These are phyloP conservation scores for Procapra przewalskii DNA, from an alignment of 2,113 vertebrate species.

Conservation along the genomic window DNA sequence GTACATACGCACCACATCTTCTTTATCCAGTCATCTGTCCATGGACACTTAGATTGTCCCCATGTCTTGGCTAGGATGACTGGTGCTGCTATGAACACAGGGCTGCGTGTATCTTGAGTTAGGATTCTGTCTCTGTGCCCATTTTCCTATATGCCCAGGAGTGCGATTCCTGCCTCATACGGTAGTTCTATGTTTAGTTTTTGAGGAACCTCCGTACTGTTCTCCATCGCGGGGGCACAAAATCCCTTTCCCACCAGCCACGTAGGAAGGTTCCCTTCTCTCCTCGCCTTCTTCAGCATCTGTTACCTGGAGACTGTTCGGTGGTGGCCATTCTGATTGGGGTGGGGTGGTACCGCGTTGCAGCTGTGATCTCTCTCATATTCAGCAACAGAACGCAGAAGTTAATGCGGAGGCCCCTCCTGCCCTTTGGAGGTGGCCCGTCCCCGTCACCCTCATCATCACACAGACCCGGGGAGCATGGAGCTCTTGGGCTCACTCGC, in stretches of 20 bases:
- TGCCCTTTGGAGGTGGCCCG: background rate
- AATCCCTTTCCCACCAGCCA: background rate
- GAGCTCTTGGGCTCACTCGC: background rate
- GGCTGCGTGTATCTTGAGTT: background rate
- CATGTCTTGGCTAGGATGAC: background rate
- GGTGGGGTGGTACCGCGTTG: background rate
- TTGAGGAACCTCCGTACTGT: background rate
- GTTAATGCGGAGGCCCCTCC: background rate
- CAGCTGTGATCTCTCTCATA: background rate
- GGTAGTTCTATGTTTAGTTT: background rate
- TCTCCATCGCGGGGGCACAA: background rate
- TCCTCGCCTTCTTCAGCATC: background rate
- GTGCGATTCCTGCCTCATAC: background rate
- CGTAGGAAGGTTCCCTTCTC: background rate
- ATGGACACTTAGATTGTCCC: background rate
- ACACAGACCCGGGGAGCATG: background rate
- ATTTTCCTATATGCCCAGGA: background rate
- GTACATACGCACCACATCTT: rapidly evolving
- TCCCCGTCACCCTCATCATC: background rate
- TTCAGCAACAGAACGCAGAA: background rate
- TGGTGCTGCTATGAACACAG: rapidly evolving
- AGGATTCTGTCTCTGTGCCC: background rate
- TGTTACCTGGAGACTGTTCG: background rate
- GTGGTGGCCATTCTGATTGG: background rate
- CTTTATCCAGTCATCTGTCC: background rate